Evolutionary conservation across 2,113 vertebrate species (phyloP), one percentile per base, ranked within the genome.

Genomic region (Herpetotheres cachinnans): DNA sequence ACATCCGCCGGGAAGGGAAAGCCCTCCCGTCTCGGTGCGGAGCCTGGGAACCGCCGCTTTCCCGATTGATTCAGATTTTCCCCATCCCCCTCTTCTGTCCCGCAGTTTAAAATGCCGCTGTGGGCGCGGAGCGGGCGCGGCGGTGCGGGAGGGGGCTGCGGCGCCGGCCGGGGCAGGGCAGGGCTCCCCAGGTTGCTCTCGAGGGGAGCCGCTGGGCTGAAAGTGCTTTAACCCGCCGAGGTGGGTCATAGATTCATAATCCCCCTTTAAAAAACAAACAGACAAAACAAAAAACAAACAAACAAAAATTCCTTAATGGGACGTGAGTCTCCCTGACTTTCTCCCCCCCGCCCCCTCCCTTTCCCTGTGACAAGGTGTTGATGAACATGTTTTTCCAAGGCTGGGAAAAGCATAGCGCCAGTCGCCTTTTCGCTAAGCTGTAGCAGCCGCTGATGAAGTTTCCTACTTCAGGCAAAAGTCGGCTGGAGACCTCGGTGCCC

Each of bases 361-460:
- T 49, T 20, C 29, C 3, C 7, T 13, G 56, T 34, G 66, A 56
- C 65, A 91, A 95, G 86, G 93, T 95, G 80, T 36, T 61, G 86
- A 42, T 96, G 94, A 92, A 32, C 46, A 7, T 49, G 61, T 95
- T 93, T 93, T 96, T 95, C 81, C 89, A 42, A 26, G 42, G 44
- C 77, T 81, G 32, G 27, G 54, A 42, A 80, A 86, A 93, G 76
- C 62, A 13, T 38, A 49, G 42, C 59, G 73, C 78, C 72, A 78
- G 61, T 65, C 47, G 2, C 69, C 18, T 14, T 26, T n/a, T 50
- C 47, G 34, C 56, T 70, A 3, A 40, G 13, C 38, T 69, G 40
- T 11, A 21, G 40, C 61, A 29, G 12, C 29, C 1, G 4, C 71
- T 63, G 52, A 1, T 55, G 42, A 86, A 72, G 16, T 93, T 92